Evolutionary conservation across 1,140 invertebrate species (phyloP).

Genomic region (Vanessa atalanta): DNA sequence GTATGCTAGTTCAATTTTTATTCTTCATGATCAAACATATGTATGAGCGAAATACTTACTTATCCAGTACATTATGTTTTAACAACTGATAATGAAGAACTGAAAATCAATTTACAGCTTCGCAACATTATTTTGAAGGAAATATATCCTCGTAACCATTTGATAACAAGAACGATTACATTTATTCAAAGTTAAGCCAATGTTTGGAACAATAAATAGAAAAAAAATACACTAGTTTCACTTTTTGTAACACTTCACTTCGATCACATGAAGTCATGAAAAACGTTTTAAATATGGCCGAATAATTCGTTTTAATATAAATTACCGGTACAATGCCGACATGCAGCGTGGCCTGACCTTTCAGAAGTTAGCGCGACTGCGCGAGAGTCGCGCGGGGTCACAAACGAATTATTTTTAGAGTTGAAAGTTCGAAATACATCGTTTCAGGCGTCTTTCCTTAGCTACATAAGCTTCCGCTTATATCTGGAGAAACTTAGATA

Average conservation of each 20-base stretch:
- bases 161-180: no score
- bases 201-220: no score
- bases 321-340: slow-evolving; percentile 60
- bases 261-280: neutral
- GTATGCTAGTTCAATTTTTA: no score
- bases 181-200: no score
- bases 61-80: no score
- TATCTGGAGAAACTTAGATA: neutral
- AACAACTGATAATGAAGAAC: no score
- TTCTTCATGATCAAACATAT: no score
- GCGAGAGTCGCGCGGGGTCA: slow-evolving; percentile 74
- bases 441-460: slow-evolving; percentile 52
- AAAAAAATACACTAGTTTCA: neutral
- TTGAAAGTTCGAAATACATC: slow-evolving; percentile 79
- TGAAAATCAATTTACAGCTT: no score
- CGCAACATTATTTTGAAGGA: no score
- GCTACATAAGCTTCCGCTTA: slow-evolving; percentile 43
- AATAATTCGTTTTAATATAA: slow-evolving; percentile 29
- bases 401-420: slow-evolving; percentile 77
- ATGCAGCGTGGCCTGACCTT: slow-evolving; percentile 74
- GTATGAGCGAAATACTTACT: no score
- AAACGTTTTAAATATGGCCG: neutral
- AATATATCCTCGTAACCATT: no score
- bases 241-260: slow-evolving; percentile 1
- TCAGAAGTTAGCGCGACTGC: slow-evolving; percentile 73